Conservation (phyloP, 2,797 vertebrate species). For the Sus cebifrons region DNA sequence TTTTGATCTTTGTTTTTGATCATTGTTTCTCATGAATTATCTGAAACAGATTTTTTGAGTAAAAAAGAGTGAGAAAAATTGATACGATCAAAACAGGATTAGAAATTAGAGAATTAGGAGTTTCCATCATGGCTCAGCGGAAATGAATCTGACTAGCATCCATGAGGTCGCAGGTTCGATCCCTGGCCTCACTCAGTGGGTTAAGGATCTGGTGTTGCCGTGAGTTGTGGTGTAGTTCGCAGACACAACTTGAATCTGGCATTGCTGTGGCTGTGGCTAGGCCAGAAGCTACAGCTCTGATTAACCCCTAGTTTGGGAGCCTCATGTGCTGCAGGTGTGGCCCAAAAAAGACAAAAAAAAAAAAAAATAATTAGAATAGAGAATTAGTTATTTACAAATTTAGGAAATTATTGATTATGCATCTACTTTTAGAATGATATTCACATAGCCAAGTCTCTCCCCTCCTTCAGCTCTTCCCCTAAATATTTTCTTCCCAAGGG, state of each 20-base stretch:
- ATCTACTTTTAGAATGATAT: conserved; percentile 3
- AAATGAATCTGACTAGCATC: no score
- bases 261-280: no score
- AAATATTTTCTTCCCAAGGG: background rate
- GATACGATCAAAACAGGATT: conserved; percentile 11
- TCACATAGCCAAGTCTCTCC: background rate
- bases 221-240: no score
- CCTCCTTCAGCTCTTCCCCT: background rate
- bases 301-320: no score
- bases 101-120: conserved; percentile 16
- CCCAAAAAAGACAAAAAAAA: no score
- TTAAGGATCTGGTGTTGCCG: no score
- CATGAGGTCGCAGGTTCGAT: no score
- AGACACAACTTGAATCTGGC: no score
- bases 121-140: no score
- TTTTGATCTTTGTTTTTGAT: conserved; percentile 31
- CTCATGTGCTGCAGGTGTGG: no score
- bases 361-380: background rate
- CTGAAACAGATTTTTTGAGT: conserved; percentile 32
- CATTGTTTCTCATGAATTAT: background rate
- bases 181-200: no score
- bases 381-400: conserved; percentile 3
- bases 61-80: background rate
- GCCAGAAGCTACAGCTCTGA: no score
- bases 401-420: background rate